Conservation (phyloP, 92 coral and sea anemone genomes). For the Pocillopora grandis region DNA sequence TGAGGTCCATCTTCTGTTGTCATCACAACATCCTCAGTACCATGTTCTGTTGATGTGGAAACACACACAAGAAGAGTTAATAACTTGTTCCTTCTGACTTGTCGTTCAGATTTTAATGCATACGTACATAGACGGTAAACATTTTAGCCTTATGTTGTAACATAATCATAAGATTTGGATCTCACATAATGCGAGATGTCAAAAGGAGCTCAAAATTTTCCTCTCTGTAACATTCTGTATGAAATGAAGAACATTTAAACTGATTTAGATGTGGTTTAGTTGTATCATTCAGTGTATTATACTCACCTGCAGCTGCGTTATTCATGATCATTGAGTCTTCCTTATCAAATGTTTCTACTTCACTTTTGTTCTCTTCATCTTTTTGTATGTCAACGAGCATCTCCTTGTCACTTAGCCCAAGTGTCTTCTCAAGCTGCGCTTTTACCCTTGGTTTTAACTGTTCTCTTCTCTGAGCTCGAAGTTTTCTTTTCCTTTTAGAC, state of each 20-base stretch:
- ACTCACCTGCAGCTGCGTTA: too few species aligned
- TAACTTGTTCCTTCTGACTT: too few species aligned
- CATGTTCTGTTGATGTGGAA: slow-evolving; percentile 6
- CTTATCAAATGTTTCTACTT: slow-evolving; percentile 15
- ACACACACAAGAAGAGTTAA: background rate
- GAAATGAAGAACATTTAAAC: too few species aligned
- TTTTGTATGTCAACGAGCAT: slow-evolving; percentile 60
- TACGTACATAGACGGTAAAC: too few species aligned
- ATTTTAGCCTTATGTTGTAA: too few species aligned
- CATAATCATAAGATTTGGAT: too few species aligned
- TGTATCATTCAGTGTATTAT: too few species aligned
- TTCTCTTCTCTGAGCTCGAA: slow-evolving; percentile 82
- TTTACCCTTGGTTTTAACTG: slow-evolving; percentile 78
- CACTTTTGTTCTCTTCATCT: slow-evolving; percentile 17
- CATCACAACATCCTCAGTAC: slow-evolving; percentile 40
- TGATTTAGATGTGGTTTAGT: too few species aligned
- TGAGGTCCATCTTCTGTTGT: slow-evolving; percentile 19
- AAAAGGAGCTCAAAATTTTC: too few species aligned
- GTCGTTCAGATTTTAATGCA: too few species aligned
- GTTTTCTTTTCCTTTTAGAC: slow-evolving; percentile 87
- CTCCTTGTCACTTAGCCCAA: slow-evolving; percentile 67
- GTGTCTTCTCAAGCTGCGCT: slow-evolving; percentile 59
- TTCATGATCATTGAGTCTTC: slow-evolving; percentile 27
- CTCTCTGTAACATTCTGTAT: too few species aligned
- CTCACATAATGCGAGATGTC: too few species aligned